Evolutionary conservation across 2,797 vertebrate genomes (phyloP).

Genomic region (Sebastes taczanowskii): DNA sequence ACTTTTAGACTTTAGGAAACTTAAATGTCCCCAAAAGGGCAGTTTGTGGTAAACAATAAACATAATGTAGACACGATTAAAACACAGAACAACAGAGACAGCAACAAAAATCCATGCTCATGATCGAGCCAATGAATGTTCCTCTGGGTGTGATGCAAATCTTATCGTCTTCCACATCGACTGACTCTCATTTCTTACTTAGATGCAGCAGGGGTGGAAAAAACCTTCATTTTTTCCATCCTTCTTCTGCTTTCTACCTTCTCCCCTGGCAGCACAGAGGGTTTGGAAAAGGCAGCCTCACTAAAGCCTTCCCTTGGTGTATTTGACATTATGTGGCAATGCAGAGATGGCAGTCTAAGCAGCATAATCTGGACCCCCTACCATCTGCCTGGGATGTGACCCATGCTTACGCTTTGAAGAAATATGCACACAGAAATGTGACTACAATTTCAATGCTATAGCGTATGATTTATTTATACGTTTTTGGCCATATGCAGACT

Average conservation of each 20-base stretch:
- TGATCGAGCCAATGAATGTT: conserved; percentile 48
- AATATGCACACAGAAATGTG: conserved; percentile 29
- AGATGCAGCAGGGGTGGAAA: not conserved
- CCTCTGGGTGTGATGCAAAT: conserved; percentile 46
- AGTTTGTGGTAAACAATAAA: not conserved
- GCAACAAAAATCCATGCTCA: not conserved
- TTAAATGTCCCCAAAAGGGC: not conserved
- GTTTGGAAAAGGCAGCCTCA: conserved; percentile 29
- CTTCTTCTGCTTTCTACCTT: conserved; percentile 24
- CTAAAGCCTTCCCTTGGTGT: conserved; percentile 39
- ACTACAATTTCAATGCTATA: conserved; percentile 14
- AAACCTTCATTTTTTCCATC: conserved; percentile 8
- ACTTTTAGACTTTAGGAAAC: not conserved
- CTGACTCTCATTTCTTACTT: conserved; percentile 48
- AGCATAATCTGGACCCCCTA: conserved; percentile 41
- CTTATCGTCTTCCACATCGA: conserved; percentile 49
- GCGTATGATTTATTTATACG: conserved; percentile 20
- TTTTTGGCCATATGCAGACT: not conserved
- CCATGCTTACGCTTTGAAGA: conserved; percentile 29
- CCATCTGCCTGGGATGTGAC: conserved; percentile 24
- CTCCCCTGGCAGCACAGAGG: conserved; percentile 22
- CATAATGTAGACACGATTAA: no score
- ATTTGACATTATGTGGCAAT: conserved; percentile 58
- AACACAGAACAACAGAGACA: not conserved
- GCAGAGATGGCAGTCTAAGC: conserved; percentile 45